Conservation (phyloP, 2,113 vertebrate species). For the Cepphus grylle region DNA sequence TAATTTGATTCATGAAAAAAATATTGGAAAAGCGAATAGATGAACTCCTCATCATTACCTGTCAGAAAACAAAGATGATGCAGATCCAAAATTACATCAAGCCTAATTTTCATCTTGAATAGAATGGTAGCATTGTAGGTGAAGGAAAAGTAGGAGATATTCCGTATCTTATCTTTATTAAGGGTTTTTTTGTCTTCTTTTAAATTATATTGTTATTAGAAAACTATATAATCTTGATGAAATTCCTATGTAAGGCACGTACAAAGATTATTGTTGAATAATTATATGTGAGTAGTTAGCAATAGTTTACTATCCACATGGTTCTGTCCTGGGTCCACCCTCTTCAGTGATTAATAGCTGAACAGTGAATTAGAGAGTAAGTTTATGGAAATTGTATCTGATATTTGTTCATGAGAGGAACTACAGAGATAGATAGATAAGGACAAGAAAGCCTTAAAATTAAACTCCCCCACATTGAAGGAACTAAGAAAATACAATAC, state of each 20-base stretch:
- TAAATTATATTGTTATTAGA: not conserved
- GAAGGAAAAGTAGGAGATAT: not conserved
- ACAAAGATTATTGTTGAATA: not conserved
- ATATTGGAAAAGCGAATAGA: not conserved
- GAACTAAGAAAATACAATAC: not conserved
- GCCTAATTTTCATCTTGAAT: not conserved
- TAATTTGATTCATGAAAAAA: not conserved
- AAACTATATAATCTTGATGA: not conserved
- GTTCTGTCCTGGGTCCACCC: not conserved
- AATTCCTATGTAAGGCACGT: not conserved
- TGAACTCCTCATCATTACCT: not conserved
- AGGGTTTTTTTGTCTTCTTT: not conserved
- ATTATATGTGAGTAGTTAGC: not conserved
- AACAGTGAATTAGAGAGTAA: not conserved
- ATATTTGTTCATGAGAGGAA: not conserved
- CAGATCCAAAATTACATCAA: not conserved
- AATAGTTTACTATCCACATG: not conserved
- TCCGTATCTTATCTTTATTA: not conserved
- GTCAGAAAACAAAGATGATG: not conserved
- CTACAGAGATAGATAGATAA: not conserved
- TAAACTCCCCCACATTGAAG: not conserved
- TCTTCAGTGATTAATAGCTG: not conserved
- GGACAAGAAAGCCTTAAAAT: not conserved
- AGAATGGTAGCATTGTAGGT: not conserved
- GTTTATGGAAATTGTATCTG: not conserved